These are phyloP conservation scores for Neocloeon triangulifer DNA, from an alignment of 1,140 invertebrate species.

Conservation along the genomic window DNA sequence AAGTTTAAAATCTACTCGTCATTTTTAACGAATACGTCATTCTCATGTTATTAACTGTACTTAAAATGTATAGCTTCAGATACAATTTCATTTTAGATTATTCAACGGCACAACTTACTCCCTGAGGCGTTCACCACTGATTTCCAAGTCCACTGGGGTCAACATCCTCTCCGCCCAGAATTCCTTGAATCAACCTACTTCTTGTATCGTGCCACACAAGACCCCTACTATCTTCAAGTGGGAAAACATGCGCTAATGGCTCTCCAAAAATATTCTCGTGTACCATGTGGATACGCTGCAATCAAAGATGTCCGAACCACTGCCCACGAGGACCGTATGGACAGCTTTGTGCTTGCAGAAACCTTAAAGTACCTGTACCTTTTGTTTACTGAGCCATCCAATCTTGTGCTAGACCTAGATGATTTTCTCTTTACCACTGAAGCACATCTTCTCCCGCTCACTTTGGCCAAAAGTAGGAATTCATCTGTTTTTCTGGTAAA, in stretches of 20 bases:
- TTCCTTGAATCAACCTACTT: slow-evolving; percentile 98
- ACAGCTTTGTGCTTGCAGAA: slow-evolving; percentile 92
- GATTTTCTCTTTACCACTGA: slow-evolving; percentile 95
- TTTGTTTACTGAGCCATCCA: slow-evolving; percentile 72
- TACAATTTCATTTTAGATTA: too few relatives aligned
- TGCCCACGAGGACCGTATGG: slow-evolving; percentile 86
- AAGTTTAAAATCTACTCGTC: too few relatives aligned
- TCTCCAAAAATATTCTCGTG: slow-evolving; percentile 70
- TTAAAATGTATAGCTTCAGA: too few relatives aligned
- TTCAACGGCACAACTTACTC: slow-evolving; percentile 91
- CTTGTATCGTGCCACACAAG: slow-evolving; percentile 79
- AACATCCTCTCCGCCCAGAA: slow-evolving; percentile 89
- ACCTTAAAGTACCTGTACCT: slow-evolving; percentile 96
- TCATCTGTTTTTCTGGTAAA: background rate
- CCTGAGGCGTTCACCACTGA: slow-evolving; percentile 93
- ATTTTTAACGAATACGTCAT: too few relatives aligned
- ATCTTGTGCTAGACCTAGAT: slow-evolving; percentile 77
- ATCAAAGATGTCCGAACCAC: slow-evolving; percentile 87
- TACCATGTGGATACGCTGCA: slow-evolving; percentile 90
- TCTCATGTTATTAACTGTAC: too few relatives aligned
- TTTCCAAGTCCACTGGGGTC: slow-evolving; percentile 82
- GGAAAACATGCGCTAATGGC: slow-evolving; percentile 78
- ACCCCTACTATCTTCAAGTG: slow-evolving; percentile 87
- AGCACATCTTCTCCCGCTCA: slow-evolving; percentile 82
- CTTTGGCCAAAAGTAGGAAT: slow-evolving; percentile 27